Percentiles rank a stretch among this genome's conserved stretches.
Evolutionary conservation across 2,113 vertebrate genomes (phyloP).

Genomic region (Acinonyx jubatus): DNA sequence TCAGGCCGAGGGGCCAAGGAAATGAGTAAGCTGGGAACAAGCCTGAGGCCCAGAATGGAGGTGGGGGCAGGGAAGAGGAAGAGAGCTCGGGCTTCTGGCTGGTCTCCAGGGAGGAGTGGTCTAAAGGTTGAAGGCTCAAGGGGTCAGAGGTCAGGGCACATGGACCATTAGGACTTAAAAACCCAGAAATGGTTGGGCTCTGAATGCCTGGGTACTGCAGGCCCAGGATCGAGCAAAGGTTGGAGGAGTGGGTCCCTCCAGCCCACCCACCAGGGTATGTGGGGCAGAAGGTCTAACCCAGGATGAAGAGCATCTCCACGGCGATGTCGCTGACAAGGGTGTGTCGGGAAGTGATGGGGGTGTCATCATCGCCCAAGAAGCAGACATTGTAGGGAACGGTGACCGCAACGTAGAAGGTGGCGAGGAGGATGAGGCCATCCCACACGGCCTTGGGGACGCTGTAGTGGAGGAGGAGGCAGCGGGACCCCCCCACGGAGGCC

Average conservation of each 20-base stretch:
- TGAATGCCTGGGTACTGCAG: background rate
- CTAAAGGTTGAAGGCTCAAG: background rate
- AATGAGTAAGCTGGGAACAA: background rate
- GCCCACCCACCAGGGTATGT: slow-evolving; percentile 48
- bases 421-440: slow-evolving; percentile 97
- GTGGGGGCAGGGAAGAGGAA: background rate
- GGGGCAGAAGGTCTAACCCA: slow-evolving; percentile 94
- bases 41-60: background rate
- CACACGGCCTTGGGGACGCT: slow-evolving; percentile 96
- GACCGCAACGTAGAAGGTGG: slow-evolving; percentile 96
- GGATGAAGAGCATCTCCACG: slow-evolving; percentile 98
- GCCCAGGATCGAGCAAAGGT: background rate
- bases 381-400: slow-evolving; percentile 97
- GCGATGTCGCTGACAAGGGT: slow-evolving; percentile 95
- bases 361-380: slow-evolving; percentile 91
- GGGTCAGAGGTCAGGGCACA: background rate
- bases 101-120: background rate
- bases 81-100: background rate
- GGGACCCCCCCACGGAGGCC: slow-evolving; percentile 94
- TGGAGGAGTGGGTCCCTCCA: background rate
- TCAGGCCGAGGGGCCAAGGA: background rate
- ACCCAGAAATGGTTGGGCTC: background rate
- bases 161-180: background rate
- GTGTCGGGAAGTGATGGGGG: slow-evolving; percentile 87
- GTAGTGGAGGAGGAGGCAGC: slow-evolving; percentile 97